Base-by-base conservation (phyloP, 2,888 invertebrate species). In the Zonitis immaculata region DNA sequence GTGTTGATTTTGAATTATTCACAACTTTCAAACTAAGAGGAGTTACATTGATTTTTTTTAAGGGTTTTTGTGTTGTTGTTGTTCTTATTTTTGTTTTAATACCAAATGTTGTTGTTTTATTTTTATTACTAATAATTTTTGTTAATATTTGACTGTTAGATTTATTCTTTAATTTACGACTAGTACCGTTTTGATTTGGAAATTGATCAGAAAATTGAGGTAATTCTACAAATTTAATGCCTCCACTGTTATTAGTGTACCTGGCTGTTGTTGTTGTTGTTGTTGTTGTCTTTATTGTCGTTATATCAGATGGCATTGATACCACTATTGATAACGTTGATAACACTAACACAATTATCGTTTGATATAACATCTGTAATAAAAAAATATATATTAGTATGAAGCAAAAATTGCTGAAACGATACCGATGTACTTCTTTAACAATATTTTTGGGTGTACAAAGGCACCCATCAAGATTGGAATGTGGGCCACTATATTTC, bases 321-420 rank as follows among this genome's bases (percentile, higher is more conserved):
- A 64, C 54, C 39, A 62, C 56, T 25, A 65, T 54, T 45, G 66
- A 53, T 44, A 59, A 56, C 43, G 69, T 56, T 62, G 69, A 60
- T 58, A 67, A 57, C 58, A 70, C 52, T 54, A 71, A 60, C 58
- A 65, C 61, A 54, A 67, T 56, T 50, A 62, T 62, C 53, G 61
- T 59, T 55, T 60, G 46, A 54, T 58, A 64, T 67, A 62, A 65
- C 73, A 73, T 66, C 75, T 74, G 71, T 49, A 73, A 73, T 55
- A 60, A 57, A 66, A 64, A 62, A 60, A n/a, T n/a, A n/a, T n/a
- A n/a, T n/a, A n/a, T n/a, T n/a, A n/a, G n/a, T n/a, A n/a, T n/a
- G n/a, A n/a, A n/a, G n/a, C n/a, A n/a, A n/a, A n/a, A n/a, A n/a
- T n/a, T n/a, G n/a, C n/a, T n/a, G n/a, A n/a, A n/a, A n/a, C n/a